Conservation (phyloP, 2,113 vertebrate species). For the Danionella cerebrum region DNA sequence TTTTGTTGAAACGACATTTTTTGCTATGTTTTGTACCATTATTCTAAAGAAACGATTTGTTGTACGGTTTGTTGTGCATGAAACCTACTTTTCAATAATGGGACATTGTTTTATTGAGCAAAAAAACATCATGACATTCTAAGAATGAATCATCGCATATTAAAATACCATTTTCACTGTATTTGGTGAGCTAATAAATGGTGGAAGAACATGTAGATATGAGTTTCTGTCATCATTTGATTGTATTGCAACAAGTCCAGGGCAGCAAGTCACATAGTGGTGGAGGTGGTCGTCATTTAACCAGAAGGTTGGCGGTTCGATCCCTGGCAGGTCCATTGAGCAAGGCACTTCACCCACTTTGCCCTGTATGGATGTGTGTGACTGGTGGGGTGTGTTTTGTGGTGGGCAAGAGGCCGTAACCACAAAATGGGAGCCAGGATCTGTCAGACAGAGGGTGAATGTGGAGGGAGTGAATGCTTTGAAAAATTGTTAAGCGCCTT, state of each 20-base stretch:
- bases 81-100: constrained; percentile 82
- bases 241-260: not conserved
- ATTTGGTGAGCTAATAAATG: constrained; percentile 94
- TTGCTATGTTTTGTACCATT: constrained; percentile 84
- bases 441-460: too few species aligned
- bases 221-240: constrained; percentile 41
- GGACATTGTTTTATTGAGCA: constrained; percentile 82
- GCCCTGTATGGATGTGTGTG: too few species aligned
- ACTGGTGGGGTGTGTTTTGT: too few species aligned
- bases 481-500: too few species aligned
- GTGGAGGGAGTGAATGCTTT: too few species aligned
- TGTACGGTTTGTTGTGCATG: constrained; percentile 87
- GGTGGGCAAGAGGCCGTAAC: too few species aligned
- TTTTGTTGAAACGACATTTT: constrained; percentile 60
- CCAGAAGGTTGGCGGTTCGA: too few species aligned
- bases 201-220: constrained; percentile 67
- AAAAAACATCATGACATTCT: constrained; percentile 89
- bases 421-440: too few species aligned
- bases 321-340: too few species aligned
- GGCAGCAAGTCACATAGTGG: not conserved
- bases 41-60: constrained; percentile 82
- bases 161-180: constrained; percentile 95
- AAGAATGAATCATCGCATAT: constrained; percentile 94
- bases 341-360: too few species aligned
- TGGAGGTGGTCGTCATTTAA: too few species aligned